phyloP scores from a whole-genome alignment of 2,113 vertebrate species.

The Miniopterus natalensis region DNA sequence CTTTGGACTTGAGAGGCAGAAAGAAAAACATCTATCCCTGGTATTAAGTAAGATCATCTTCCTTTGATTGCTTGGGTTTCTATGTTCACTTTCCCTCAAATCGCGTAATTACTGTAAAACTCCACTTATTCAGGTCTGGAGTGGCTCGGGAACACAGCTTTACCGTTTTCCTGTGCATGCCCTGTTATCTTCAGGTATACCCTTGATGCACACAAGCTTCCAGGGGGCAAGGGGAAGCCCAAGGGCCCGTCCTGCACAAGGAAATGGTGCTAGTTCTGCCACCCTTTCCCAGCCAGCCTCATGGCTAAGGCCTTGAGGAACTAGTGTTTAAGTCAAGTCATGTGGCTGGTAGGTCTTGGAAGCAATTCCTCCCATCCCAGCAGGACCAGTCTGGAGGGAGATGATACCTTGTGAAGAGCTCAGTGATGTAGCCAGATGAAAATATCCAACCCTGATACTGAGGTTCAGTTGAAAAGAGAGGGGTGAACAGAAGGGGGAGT shows the following conservation, averaged over 20 bases:
- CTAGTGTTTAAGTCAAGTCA: background rate
- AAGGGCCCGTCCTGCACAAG: background rate
- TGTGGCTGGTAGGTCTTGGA: background rate
- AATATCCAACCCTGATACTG: background rate
- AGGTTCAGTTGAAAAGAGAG: constrained; percentile 37
- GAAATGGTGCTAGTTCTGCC: background rate
- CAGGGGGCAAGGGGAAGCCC: background rate
- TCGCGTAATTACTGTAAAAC: background rate
- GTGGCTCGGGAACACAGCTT: background rate
- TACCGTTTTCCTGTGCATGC: background rate
- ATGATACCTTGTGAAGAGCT: background rate
- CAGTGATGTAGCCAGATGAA: background rate
- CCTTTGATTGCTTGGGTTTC: background rate
- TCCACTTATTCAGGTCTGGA: background rate
- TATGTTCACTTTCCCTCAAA: background rate
- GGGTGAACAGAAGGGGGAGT: background rate
- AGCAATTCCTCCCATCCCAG: background rate
- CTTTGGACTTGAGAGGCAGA: constrained; percentile 32
- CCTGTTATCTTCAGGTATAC: background rate
- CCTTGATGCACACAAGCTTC: background rate
- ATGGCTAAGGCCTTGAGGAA: background rate
- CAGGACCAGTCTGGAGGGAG: constrained; percentile 10
- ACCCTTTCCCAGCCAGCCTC: background rate
- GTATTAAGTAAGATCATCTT: constrained; percentile 1
- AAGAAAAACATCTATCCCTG: background rate